Evolutionary conservation across 2,797 vertebrate genomes (phyloP).

Genomic region (Rhadinocentrus ornatus): DNA sequence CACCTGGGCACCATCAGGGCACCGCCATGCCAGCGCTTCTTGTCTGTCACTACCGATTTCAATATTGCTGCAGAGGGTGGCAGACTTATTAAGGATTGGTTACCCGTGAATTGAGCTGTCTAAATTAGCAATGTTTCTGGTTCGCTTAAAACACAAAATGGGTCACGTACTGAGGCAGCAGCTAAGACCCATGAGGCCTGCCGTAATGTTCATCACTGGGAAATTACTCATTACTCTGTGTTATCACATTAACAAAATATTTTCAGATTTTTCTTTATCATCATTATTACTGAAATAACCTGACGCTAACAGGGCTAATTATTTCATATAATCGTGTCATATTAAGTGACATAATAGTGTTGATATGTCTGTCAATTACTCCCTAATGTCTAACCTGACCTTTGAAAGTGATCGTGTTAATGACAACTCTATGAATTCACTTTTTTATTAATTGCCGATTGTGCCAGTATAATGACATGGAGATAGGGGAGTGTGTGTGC

Average conservation of each 20-base stretch:
- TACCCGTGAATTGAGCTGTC: conserved; percentile 70
- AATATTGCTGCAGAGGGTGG: conserved; percentile 69
- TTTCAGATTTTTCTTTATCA: conserved; percentile 56
- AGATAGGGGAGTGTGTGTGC: conserved; percentile 47
- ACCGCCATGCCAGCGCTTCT: conserved; percentile 54
- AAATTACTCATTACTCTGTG: conserved; percentile 63
- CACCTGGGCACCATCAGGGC: conserved; percentile 72
- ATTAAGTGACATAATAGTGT: conserved; percentile 63
- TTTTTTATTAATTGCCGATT: conserved; percentile 72
- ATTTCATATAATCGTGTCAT: conserved; percentile 60
- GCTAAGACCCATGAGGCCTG: conserved; percentile 66
- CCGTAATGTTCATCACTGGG: conserved; percentile 31
- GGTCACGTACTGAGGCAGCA: conserved; percentile 62
- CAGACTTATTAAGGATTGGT: conserved; percentile 68
- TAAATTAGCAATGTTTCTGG: conserved; percentile 73
- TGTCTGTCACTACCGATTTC: conserved; percentile 68
- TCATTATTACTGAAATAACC: conserved; percentile 48
- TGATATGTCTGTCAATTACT: conserved; percentile 70
- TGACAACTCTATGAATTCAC: conserved; percentile 59
- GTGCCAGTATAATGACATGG: conserved; percentile 69
- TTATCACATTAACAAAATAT: conserved; percentile 61
- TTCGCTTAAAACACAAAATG: conserved; percentile 66
- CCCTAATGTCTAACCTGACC: conserved; percentile 65
- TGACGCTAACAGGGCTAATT: conserved; percentile 59
- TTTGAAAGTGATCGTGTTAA: conserved; percentile 61